Base-by-base conservation (phyloP, 2,113 vertebrate species). In the Mungos mungo region DNA sequence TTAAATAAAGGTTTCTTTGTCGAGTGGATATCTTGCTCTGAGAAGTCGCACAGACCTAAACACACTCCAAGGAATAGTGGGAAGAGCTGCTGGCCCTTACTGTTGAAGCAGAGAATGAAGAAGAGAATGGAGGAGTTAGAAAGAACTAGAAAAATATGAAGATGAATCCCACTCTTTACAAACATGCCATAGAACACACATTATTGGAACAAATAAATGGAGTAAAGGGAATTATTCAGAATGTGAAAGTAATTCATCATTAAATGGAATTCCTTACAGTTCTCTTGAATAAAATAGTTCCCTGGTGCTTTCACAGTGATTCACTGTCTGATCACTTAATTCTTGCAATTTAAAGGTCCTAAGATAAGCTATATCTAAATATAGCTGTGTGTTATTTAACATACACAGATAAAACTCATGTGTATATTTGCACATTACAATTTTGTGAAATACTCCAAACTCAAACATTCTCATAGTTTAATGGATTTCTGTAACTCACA, bases 401-500 rank as follows among this genome's bases (percentile, higher is more conserved):
- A 23, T 52, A 41, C 71, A 71, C n/a, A 86, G 95, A 77, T 95
- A 95, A 86, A 89, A 52, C 87, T 71, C 0, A 65, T 66, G 60
- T 88, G 19, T 79, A 38, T 47, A 31, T 60, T 21, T 41, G 9
- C 13, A 72, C 71, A 15, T 35, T 71, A 87, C 76, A 88, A 57
- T 93, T 94, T 74, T 92, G 19, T 66, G 29, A 96, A 69, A 92
- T 52, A 12, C 21, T 93, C 33, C 31, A 87, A 35, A 38, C 0
- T 11, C 27, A 65, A 84, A 50, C 11, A 69, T 86, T 93, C 88
- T 96, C 29, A 68, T 19, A 68, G 47, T 96, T 83, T 72, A 84
- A 81, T 66, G n/a, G 50, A 87, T 89, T 68, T 96, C 52, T 97
- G n/a, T 97, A 98, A 96, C 63, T 96, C 88, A 88, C 74, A 84